phyloP scores from a whole-genome alignment of 2,888 invertebrate genomes.

The Lasioglossum leucozonium region DNA sequence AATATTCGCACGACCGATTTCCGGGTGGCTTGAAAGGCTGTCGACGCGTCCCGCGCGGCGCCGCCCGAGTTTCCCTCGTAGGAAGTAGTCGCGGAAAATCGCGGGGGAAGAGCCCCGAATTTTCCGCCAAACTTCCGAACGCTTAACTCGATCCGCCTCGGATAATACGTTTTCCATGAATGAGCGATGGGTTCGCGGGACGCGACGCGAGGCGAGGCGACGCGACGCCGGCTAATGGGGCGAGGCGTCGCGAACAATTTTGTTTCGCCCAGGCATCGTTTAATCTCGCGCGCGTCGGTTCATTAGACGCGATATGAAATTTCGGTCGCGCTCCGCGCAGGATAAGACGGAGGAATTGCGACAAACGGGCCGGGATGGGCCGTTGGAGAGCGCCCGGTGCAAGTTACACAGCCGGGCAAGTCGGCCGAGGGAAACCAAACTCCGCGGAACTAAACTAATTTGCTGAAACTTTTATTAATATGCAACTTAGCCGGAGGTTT shows the following conservation, averaged over 20 bases:
- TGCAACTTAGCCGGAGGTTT: conserved; percentile 71
- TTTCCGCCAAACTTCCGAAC: conserved; percentile 16
- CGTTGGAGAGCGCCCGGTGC: conserved; percentile 10
- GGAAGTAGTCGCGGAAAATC: neutral
- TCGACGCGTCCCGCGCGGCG: neutral
- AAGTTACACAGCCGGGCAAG: conserved; percentile 57
- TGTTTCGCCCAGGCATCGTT: conserved; percentile 32
- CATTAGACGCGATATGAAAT: conserved; percentile 55
- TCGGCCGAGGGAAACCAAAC: conserved; percentile 58
- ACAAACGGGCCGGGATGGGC: conserved; percentile 27
- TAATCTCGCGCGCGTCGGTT: conserved; percentile 49
- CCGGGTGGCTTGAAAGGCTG: neutral
- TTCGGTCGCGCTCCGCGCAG: conserved; percentile 33
- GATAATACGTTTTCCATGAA: conserved; percentile 23
- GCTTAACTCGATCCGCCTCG: conserved; percentile 23
- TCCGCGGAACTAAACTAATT: conserved; percentile 78
- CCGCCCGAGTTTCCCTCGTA: neutral
- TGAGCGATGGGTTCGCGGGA: conserved; percentile 9
- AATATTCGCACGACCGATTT: conserved; percentile 13
- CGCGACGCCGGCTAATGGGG: conserved; percentile 5
- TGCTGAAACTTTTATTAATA: conserved; percentile 79
- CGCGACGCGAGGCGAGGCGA: neutral
- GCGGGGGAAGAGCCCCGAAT: neutral
- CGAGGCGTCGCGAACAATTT: conserved; percentile 34
- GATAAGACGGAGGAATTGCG: conserved; percentile 52